A percentile compares a stretch with the other conserved stretches of the same genome.
Evolutionary conservation across 2,113 vertebrate genomes (phyloP).

Genomic region (Pomatorhinus ruficollis): DNA sequence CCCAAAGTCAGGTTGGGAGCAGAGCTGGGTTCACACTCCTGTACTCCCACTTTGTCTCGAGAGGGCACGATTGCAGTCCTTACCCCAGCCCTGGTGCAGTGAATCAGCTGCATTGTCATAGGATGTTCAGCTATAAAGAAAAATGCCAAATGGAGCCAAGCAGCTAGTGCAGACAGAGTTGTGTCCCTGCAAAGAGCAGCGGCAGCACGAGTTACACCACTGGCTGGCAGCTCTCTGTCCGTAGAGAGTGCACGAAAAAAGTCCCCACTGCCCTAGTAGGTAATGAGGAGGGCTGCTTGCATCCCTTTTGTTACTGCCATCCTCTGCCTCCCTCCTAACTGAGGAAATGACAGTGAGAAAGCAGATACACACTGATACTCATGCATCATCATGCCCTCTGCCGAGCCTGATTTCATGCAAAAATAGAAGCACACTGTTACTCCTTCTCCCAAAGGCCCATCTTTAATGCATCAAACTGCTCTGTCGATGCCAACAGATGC

Average conservation of each 20-base stretch:
- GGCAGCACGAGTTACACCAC: not conserved
- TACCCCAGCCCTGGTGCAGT: not conserved
- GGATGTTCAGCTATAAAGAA: not conserved
- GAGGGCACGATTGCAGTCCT: not conserved
- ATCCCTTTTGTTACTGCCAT: not conserved
- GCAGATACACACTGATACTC: not conserved
- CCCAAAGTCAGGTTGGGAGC: not conserved
- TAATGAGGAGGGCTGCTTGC: not conserved
- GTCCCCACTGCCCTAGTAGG: not conserved
- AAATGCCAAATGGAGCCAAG: not conserved
- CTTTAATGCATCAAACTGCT: conserved; percentile 6
- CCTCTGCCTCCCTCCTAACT: not conserved
- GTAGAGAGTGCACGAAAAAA: not conserved
- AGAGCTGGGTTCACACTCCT: not conserved
- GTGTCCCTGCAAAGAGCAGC: not conserved
- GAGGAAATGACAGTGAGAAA: not conserved
- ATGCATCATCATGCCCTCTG: conserved; percentile 22
- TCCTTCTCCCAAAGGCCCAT: conserved; percentile 4
- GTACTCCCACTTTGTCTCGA: not conserved
- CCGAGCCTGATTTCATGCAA: not conserved
- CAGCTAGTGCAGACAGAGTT: not conserved
- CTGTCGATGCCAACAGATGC: not conserved
- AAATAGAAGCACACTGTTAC: conserved; percentile 43
- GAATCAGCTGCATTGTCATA: conserved; percentile 22
- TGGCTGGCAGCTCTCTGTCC: not conserved